Conservation (phyloP, 2,113 vertebrate genomes). For the Myodes glareolus region DNA sequence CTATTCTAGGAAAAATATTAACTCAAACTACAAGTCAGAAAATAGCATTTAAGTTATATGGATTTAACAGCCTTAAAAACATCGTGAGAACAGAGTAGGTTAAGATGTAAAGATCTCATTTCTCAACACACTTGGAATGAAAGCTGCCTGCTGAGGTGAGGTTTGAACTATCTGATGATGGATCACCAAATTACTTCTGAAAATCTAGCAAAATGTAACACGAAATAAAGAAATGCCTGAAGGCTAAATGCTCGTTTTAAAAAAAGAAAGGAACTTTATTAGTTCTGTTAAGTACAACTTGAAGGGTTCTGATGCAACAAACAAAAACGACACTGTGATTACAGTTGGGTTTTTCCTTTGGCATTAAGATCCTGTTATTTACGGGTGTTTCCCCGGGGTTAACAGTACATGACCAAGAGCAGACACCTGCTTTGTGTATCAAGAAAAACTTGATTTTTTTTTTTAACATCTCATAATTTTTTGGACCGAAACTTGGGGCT, state of each 20-base stretch:
- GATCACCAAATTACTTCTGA: neutral
- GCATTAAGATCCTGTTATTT: slow-evolving; percentile 26
- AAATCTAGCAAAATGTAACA: slow-evolving; percentile 39
- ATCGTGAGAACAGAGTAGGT: slow-evolving; percentile 24
- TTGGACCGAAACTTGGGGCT: neutral
- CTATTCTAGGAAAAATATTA: neutral
- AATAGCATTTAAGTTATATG: neutral
- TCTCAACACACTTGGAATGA: slow-evolving; percentile 48
- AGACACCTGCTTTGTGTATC: neutral
- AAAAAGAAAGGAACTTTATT: slow-evolving; percentile 4
- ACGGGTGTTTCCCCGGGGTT: neutral
- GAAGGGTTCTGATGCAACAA: neutral
- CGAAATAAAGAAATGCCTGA: slow-evolving; percentile 16
- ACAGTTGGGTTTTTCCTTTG: slow-evolving; percentile 58
- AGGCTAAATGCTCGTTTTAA: neutral
- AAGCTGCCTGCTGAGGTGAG: neutral
- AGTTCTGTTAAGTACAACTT: neutral
- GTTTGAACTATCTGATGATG: slow-evolving; percentile 14
- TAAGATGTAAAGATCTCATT: slow-evolving; percentile 27
- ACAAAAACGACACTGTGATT: slow-evolving; percentile 29
- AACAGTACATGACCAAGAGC: neutral
- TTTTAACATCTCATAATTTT: neutral
- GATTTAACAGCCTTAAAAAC: slow-evolving; percentile 1
- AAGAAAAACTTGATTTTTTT: slow-evolving; percentile 12
- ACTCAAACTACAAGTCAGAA: slow-evolving; percentile 54